Evolutionary conservation across 2,888 invertebrate species (phyloP).

Genomic region (Himalopsyche japonica): DNA sequence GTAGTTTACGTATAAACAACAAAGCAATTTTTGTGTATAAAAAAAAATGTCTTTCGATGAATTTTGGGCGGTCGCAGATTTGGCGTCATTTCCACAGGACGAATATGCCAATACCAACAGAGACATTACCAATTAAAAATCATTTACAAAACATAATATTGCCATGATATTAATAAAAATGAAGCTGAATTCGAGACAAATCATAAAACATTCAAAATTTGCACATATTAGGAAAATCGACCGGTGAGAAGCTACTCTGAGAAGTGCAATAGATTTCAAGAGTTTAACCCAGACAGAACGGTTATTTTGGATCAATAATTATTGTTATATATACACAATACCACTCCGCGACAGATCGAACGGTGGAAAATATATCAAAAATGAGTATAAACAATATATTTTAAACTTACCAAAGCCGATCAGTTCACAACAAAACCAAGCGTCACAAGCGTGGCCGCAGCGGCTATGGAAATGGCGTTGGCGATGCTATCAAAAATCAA

Average conservation of each 20-base stretch:
- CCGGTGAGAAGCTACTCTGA: conserved; percentile 1
- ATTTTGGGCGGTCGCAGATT: conserved; percentile 21
- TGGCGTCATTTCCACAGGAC: conserved; percentile 16
- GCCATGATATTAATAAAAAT: background rate
- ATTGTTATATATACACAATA: background rate
- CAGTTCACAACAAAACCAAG: conserved; percentile 12
- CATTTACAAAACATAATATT: background rate
- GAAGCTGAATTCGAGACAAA: background rate
- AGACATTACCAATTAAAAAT: background rate
- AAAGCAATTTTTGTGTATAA: background rate
- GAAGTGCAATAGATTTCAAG: background rate
- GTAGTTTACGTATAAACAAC: background rate
- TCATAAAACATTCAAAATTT: conserved; percentile 6
- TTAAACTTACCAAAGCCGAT: conserved; percentile 21
- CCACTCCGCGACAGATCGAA: background rate
- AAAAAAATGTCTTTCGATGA: background rate
- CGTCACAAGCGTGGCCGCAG: conserved; percentile 17
- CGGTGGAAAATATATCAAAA: background rate
- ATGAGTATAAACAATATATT: conserved; percentile 9
- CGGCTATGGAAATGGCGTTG: conserved; percentile 28
- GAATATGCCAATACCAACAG: background rate
- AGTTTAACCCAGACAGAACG: background rate
- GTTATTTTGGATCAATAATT: background rate
- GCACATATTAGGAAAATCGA: background rate
- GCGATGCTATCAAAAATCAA: conserved; percentile 11